Percentiles rank a stretch among this genome's conserved stretches.
These are phyloP conservation scores for Enteromius thamalakanensis DNA, from an alignment of 2,797 vertebrate genomes.

Conservation along the genomic window DNA sequence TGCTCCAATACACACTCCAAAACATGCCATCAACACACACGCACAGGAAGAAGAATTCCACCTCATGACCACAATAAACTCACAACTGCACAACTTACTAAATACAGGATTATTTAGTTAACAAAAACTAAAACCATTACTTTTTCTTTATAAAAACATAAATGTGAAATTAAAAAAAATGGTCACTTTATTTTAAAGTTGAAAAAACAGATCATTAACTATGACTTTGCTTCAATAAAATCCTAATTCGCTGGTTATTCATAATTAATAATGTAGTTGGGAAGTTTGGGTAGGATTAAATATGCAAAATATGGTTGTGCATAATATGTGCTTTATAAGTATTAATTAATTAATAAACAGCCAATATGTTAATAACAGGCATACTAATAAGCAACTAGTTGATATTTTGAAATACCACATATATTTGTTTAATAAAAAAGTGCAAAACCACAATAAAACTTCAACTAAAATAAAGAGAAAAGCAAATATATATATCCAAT, in stretches of 20 bases:
- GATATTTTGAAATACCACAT: too few relatives aligned
- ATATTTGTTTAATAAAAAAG: not conserved
- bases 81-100: not conserved
- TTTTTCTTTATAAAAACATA: not conserved
- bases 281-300: not conserved
- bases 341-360: not conserved
- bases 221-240: not conserved
- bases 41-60: constrained; percentile 10
- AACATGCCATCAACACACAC: constrained; percentile 7
- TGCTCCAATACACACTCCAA: not conserved
- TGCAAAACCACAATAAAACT: not conserved
- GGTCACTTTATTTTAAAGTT: not conserved
- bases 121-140: not conserved
- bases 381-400: not conserved
- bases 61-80: not conserved
- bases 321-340: not conserved
- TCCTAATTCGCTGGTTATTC: not conserved
- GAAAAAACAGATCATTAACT: not conserved
- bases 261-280: not conserved
- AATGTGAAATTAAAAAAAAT: not conserved
- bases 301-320: not conserved
- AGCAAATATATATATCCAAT: not conserved
- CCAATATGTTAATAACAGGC: not conserved
- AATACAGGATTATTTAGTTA: not conserved
- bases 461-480: not conserved